Evolutionary conservation across 2,888 invertebrate genomes (phyloP), one percentile per base, ranked within the genome.

Genomic region (Cecidostiba fungosa): DNA sequence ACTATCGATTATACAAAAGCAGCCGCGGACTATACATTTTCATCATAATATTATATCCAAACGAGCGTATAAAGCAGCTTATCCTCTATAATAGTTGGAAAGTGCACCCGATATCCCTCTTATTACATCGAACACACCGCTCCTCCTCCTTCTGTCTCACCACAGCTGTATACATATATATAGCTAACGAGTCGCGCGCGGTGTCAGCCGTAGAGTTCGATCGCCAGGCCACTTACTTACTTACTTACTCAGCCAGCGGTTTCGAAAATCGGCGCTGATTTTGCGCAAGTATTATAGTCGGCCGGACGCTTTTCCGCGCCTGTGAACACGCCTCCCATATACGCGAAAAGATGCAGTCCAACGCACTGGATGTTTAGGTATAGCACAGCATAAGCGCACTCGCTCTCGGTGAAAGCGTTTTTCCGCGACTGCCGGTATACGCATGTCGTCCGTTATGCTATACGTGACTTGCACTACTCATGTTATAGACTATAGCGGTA

Each of bases 351-450:
- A 81, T 50, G 77, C 26, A 39, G 14, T 43, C n/a, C 50, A 50
- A 50, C 39, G 39, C n/a, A 4, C 74, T 3, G n/a, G 32, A 16
- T 70, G n/a, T n/a, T n/a, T n/a, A n/a, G n/a, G n/a, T n/a, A n/a
- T n/a, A 2, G 77, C 36, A 43, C 19, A 12, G 72, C 39, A 82
- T 77, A 77, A 47, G 77, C 69, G 74, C 72, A 14, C 6, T 14
- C 29, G 26, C 47, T n/a, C 8, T n/a, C n/a, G 81, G 86, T 86
- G 86, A 86, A 86, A 86, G 86, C 86, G 84, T 59, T 86, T 86
- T 86, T 84, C 80, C 77, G 83, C 78, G 43, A 69, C 14, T 39
- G 32, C 77, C 69, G 50, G 8, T 43, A n/a, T 12, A 14, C 10
- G 6, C 80, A 16, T 36, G 66, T 26, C 77, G n/a, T 50, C 72